These are phyloP conservation scores for Coilia nasus DNA, from an alignment of 2,797 vertebrate genomes.

Conservation along the genomic window DNA sequence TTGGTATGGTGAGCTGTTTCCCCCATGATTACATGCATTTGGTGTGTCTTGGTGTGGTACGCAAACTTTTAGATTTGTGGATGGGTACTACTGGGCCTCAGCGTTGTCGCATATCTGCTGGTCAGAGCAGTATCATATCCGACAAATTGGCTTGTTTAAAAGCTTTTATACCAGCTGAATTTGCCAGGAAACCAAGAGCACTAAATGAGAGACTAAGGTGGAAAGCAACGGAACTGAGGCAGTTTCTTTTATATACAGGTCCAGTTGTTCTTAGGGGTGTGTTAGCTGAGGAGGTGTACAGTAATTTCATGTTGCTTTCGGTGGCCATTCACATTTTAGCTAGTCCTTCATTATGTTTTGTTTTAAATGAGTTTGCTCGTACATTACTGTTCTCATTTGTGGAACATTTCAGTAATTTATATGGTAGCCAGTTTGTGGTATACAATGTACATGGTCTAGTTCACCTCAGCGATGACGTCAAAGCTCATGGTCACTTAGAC, in stretches of 20 bases:
- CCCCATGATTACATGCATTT: conserved; percentile 40
- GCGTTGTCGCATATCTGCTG: not conserved
- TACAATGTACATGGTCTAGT: conserved; percentile 40
- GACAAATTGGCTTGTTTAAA: too few species aligned
- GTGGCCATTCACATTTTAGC: conserved; percentile 35
- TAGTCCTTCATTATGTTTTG: conserved; percentile 14
- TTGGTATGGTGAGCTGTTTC: conserved; percentile 28
- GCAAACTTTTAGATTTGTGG: conserved; percentile 39
- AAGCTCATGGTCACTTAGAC: conserved; percentile 32
- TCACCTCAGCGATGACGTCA: conserved; percentile 41
- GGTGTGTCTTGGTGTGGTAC: conserved; percentile 35
- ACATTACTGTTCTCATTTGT: conserved; percentile 24
- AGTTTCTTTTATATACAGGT: conserved; percentile 32
- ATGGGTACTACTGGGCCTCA: not conserved
- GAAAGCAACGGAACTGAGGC: conserved; percentile 37
- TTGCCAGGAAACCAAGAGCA: conserved; percentile 18
- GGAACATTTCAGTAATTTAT: conserved; percentile 35
- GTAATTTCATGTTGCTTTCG: conserved; percentile 39
- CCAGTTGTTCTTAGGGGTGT: conserved; percentile 30
- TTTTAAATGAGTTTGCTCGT: conserved; percentile 16
- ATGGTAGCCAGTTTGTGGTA: conserved; percentile 35
- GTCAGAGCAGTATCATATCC: not conserved
- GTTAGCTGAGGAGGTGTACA: conserved; percentile 7
- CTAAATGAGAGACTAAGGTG: not conserved
- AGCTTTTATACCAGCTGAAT: conserved; percentile 7